Conservation (phyloP, 2,113 vertebrate genomes). For the Tapirus terrestris region DNA sequence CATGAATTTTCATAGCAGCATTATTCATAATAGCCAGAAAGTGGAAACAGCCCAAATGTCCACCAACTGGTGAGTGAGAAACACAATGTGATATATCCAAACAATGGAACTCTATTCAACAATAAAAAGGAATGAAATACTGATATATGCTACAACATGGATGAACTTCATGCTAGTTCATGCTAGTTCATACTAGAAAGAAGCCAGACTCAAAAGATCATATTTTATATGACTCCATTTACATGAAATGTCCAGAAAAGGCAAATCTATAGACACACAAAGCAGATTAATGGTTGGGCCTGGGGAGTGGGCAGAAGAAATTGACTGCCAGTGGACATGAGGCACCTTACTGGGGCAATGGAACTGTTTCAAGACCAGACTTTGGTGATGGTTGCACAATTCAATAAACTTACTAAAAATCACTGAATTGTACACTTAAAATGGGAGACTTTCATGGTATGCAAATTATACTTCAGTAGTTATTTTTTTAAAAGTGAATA, state of each 20-base stretch:
- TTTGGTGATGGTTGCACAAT: neutral
- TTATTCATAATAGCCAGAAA: neutral
- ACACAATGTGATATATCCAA: neutral
- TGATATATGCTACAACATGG: neutral
- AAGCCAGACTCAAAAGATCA: neutral
- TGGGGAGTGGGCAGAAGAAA: no score
- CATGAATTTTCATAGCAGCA: neutral
- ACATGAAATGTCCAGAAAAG: neutral
- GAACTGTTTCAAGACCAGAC: neutral
- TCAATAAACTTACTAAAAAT: neutral
- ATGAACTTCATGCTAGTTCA: neutral
- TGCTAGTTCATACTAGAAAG: neutral
- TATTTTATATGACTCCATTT: neutral
- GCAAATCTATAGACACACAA: neutral
- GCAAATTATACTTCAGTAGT: neutral
- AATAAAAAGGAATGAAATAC: neutral
- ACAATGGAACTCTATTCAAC: neutral
- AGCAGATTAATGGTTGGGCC: neutral
- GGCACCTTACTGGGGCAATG: neutral
- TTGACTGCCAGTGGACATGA: neutral
- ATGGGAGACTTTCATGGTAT: neutral
- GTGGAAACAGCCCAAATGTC: neutral
- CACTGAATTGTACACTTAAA: neutral
- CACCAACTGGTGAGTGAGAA: neutral
- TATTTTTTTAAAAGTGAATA: neutral